Conservation (phyloP, 2,797 vertebrate species). For the Channallabes apus region DNA sequence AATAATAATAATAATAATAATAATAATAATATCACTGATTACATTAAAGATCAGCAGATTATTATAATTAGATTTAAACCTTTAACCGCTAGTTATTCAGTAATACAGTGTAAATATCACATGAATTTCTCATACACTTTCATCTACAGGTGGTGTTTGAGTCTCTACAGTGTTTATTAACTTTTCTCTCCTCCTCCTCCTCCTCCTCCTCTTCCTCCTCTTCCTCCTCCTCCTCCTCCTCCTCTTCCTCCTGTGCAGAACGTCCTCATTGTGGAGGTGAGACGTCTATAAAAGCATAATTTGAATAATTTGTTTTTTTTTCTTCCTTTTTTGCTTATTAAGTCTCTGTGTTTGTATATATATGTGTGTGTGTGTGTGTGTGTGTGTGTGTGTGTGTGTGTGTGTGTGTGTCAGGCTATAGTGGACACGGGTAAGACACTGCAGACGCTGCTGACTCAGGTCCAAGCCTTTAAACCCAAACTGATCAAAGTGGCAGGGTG, state of each 20-base stretch:
- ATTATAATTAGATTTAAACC: too few species aligned
- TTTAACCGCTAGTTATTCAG: too few species aligned
- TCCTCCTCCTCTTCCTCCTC: slow-evolving; percentile 8
- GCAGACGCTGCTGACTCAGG: slow-evolving; percentile 82
- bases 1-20: too few species aligned
- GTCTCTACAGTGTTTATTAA: background rate
- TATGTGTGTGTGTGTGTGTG: slow-evolving; percentile 21
- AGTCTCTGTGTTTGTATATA: too few species aligned
- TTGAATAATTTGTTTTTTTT: background rate
- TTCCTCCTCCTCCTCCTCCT: background rate
- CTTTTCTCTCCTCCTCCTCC: too few species aligned
- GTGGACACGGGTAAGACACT: slow-evolving; percentile 90
- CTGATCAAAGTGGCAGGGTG: slow-evolving; percentile 93
- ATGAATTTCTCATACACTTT: too few species aligned
- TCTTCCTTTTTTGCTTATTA: background rate
- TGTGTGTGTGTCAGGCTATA: slow-evolving; percentile 77
- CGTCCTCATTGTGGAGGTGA: slow-evolving; percentile 80
- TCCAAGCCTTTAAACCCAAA: slow-evolving; percentile 85
- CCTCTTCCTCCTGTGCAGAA: slow-evolving; percentile 64
- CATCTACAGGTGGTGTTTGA: background rate
- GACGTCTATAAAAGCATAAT: slow-evolving; percentile 47
- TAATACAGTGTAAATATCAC: too few species aligned
- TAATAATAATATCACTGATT: too few species aligned
- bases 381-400: slow-evolving; percentile 31
- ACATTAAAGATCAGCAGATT: too few species aligned